phyloP scores from a whole-genome alignment of 2,113 vertebrate genomes.

The Capreolus pygargus region DNA sequence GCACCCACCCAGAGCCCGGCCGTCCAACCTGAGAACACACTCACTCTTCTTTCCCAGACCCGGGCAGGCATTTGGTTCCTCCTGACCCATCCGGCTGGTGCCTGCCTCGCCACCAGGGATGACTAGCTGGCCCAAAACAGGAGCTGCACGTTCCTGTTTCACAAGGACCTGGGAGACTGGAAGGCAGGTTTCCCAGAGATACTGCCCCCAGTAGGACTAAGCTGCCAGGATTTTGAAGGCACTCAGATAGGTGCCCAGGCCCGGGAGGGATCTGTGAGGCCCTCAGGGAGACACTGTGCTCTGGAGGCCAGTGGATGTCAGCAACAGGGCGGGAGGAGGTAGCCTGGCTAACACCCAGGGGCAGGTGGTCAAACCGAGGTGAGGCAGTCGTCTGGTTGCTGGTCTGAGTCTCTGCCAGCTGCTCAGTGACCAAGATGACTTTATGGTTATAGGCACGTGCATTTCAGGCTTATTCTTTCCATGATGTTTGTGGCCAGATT shows the following conservation, averaged over 20 bases:
- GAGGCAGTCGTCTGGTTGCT: accelerated
- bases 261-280: neutral
- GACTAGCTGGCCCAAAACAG: neutral
- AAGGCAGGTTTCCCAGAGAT: neutral
- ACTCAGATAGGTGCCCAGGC: neutral
- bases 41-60: neutral
- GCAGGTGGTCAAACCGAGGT: accelerated
- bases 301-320: neutral
- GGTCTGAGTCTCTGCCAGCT: neutral
- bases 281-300: neutral
- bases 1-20: accelerated
- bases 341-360: neutral
- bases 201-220: accelerated
- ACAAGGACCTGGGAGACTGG: neutral
- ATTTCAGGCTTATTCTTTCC: neutral
- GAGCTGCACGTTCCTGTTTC: accelerated
- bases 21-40: neutral
- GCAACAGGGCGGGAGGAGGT: neutral
- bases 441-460: accelerated
- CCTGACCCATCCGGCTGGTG: accelerated
- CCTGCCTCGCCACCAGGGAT: neutral
- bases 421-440: accelerated
- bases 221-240: neutral
- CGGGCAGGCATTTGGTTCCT: no score
- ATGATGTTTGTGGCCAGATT: neutral